These are phyloP conservation scores for Hipposideros larvatus DNA, from an alignment of 2,797 vertebrate species.

Conservation along the genomic window DNA sequence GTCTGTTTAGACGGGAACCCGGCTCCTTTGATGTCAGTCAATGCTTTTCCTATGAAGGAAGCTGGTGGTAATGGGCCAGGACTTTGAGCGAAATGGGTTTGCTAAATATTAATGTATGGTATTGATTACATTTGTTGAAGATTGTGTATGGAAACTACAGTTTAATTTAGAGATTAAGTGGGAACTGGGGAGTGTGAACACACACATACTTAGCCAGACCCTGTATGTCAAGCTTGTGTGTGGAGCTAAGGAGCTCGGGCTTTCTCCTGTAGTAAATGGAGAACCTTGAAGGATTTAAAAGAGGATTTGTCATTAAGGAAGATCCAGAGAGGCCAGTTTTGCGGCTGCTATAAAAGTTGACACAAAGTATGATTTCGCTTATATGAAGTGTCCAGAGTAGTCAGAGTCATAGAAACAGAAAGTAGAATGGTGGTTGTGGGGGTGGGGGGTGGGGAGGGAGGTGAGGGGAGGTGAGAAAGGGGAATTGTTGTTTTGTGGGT, in stretches of 20 bases:
- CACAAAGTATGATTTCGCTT: neutral
- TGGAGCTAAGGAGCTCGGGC: neutral
- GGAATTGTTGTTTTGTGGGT: neutral
- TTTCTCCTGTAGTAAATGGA: conserved; percentile 1
- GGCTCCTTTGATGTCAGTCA: neutral
- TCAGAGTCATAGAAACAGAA: neutral
- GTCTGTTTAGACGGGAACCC: neutral
- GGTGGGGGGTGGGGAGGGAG: no score
- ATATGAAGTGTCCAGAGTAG: neutral
- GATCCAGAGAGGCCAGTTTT: neutral
- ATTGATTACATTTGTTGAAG: conserved; percentile 40
- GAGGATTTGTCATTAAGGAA: conserved; percentile 6
- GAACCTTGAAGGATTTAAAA: conserved; percentile 40
- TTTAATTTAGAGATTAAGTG: conserved; percentile 21
- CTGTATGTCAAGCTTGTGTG: neutral
- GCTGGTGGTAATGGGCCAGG: neutral
- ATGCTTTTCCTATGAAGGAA: neutral
- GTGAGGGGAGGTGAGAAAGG: neutral
- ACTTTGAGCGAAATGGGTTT: conserved; percentile 2
- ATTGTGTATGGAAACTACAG: neutral
- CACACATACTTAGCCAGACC: neutral
- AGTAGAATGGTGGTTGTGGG: neutral
- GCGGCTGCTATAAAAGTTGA: neutral
- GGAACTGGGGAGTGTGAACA: neutral
- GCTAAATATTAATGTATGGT: neutral